Base-by-base conservation (phyloP, 2,797 vertebrate genomes). In the Lepilemur septentrionalis region DNA sequence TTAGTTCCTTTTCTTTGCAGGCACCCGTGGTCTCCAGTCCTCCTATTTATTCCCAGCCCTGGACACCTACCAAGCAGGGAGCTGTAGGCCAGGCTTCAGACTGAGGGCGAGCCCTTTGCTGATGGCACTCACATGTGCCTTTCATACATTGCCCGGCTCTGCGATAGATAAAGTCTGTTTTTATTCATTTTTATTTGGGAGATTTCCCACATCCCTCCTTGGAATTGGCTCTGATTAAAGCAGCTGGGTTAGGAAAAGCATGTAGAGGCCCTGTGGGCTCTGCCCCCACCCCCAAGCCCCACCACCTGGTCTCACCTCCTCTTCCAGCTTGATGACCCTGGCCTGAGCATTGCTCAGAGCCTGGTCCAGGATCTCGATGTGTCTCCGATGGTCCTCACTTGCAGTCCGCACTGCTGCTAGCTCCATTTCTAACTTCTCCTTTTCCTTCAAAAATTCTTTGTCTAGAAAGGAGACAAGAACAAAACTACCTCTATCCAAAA, bases 351-450 rank as follows among this genome's bases (percentile, higher is more conserved):
- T 99, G 98, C 98, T 99, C 67, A 99, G 97, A 41, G 99, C 99
- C 98, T 99, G 99, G 97, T 99, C 99, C 20, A 99, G 98, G 96
- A 99, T 99, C 95, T 99, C 99, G 0, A 99, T 99, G 97, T 99
- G 99, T 63, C 99, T 98, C 91, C 98, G 98, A 96, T 99, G 99
- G 97, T 99, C 99, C 94, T 99, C 99, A 0, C 98, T 99, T 8
- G 99, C 98, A 7, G 99, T 98, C 50, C 98, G 98, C 86, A 99
- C 92, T 17, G 98, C 98, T 4, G 98, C 98, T 90, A 99, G 97
- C 85, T 99, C 99, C 98, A 98, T 98, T 97, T 99, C 99, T 95
- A 99, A 79, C 97, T 99, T 99, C 96, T 99, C 99, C 92, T 99
- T 99, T 97, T 99, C 99, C 97, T 99, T 99, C 97, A 99, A 96